Percentiles rank a stretch among this genome's conserved stretches.
Conservation (phyloP, 1,140 invertebrate species). For the Diabrotica virgifera region DNA sequence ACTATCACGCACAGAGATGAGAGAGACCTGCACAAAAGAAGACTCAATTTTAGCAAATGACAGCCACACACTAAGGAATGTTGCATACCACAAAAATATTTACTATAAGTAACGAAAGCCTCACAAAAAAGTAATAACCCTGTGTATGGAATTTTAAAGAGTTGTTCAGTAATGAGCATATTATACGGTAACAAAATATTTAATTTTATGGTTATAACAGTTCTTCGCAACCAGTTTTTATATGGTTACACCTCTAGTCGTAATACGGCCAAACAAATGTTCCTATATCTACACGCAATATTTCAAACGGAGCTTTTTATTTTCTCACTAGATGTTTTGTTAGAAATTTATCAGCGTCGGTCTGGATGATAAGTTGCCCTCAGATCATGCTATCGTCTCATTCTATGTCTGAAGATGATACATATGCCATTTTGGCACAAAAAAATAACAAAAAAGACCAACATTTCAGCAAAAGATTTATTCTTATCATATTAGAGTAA, state of each 20-base stretch:
- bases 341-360: slow-evolving; percentile 1
- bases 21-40: too few relatives aligned
- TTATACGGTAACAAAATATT: neutral
- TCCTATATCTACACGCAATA: slow-evolving; percentile 15
- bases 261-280: slow-evolving; percentile 7
- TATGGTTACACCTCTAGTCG: neutral
- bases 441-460: neutral
- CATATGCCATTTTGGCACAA: neutral
- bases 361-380: slow-evolving; percentile 2
- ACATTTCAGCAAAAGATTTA: neutral
- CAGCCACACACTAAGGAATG: too few relatives aligned
- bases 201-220: neutral
- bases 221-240: neutral
- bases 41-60: too few relatives aligned
- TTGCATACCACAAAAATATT: neutral
- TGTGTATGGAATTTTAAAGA: neutral
- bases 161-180: too few relatives aligned
- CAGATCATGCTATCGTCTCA: slow-evolving; percentile 3
- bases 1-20: too few relatives aligned
- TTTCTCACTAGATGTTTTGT: slow-evolving; percentile 4
- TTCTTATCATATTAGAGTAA: too few relatives aligned
- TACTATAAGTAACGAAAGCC: neutral
- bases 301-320: slow-evolving; percentile 12
- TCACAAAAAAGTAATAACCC: neutral
- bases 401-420: neutral